Evolutionary conservation across 1,140 invertebrate genomes (phyloP).

Genomic region (Atta colombica): DNA sequence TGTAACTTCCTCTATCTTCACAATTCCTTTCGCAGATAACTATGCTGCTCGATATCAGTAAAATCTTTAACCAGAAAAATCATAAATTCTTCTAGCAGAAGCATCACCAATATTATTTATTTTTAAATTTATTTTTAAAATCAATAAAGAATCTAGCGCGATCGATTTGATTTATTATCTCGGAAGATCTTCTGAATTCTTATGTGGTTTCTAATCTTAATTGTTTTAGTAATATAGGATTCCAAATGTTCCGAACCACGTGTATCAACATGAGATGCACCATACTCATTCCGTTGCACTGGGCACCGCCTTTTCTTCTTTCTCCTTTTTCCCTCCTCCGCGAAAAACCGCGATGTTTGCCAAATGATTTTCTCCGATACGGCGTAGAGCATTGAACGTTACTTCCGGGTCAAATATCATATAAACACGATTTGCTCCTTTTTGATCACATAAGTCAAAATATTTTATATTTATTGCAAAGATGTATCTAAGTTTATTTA

Average conservation of each 20-base stretch:
- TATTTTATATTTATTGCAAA: constrained; percentile 29
- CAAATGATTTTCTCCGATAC: constrained; percentile 22
- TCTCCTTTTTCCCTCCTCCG: not conserved
- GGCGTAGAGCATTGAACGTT: constrained; percentile 15
- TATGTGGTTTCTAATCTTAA: constrained; percentile 14
- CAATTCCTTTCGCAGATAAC: not conserved
- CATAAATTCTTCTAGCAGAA: not conserved
- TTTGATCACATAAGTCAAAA: not conserved
- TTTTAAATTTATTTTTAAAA: not conserved
- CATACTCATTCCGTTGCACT: constrained; percentile 39
- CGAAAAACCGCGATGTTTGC: not conserved
- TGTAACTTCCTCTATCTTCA: not conserved
- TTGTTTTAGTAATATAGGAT: constrained; percentile 17
- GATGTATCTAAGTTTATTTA: not conserved
- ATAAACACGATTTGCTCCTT: not conserved
- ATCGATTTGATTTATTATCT: not conserved
- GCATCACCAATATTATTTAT: not conserved
- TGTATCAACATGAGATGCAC: constrained; percentile 41
- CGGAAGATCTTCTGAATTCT: not conserved
- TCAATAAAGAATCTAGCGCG: not conserved
- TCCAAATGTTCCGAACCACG: constrained; percentile 53
- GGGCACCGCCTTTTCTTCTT: constrained; percentile 61
- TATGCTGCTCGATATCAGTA: not conserved
- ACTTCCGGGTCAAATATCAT: constrained; percentile 12
- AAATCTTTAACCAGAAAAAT: not conserved